Evolutionary conservation across 2,797 vertebrate species (phyloP).

Genomic region (Macroramphosus scolopax): DNA sequence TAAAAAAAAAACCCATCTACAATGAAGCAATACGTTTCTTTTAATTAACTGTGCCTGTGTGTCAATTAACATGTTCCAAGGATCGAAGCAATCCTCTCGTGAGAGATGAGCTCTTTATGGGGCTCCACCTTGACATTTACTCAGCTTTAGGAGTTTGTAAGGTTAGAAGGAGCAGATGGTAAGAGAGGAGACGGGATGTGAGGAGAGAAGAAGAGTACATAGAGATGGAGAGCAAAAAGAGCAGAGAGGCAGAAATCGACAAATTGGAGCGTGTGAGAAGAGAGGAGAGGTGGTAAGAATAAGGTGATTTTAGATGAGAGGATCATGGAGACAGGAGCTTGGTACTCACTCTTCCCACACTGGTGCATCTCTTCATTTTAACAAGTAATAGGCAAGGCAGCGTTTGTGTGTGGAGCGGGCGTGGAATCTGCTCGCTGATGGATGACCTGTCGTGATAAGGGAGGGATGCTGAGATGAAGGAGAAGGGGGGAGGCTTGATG

Average conservation of each 20-base stretch:
- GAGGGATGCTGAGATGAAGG: slow-evolving; percentile 4
- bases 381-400: slow-evolving; percentile 27
- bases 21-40: no score
- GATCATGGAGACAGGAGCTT: neutral
- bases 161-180: no score
- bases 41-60: no score
- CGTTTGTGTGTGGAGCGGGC: slow-evolving; percentile 15
- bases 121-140: slow-evolving; percentile 41
- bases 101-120: slow-evolving; percentile 18
- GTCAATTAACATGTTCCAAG: no score
- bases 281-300: neutral
- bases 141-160: neutral
- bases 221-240: no score
- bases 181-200: neutral
- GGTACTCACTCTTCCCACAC: no score
- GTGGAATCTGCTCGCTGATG: slow-evolving; percentile 45
- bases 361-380: no score
- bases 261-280: neutral
- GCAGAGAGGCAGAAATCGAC: neutral
- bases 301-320: neutral
- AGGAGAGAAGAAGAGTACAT: no score
- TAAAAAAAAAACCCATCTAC: no score
- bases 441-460: slow-evolving; percentile 44
- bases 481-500: slow-evolving; percentile 1
- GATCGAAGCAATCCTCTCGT: no score